A percentile compares a stretch with the other conserved stretches of the same genome.
These are phyloP conservation scores for Drosophila lacertosa DNA, from an alignment of 1,140 invertebrate species.

Conservation along the genomic window DNA sequence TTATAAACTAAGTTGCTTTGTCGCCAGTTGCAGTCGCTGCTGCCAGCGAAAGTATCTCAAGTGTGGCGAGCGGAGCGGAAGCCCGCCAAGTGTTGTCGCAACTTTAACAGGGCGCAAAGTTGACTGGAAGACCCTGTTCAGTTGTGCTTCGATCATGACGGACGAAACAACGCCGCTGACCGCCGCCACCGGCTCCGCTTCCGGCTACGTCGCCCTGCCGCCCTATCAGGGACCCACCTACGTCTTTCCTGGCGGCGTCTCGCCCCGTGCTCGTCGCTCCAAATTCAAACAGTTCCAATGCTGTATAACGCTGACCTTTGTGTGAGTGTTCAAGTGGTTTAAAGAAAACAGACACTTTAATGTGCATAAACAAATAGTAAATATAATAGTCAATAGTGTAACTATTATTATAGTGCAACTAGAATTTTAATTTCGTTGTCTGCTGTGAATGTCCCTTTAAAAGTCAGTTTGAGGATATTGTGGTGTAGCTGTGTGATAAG, in stretches of 20 bases:
- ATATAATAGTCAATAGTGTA: no score
- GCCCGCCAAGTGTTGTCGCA: constrained; percentile 60
- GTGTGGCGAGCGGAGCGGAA: constrained; percentile 68
- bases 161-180: constrained; percentile 82
- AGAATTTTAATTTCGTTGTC: no score
- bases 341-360: no score
- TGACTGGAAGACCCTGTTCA: constrained; percentile 27
- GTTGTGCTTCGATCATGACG: constrained; percentile 67
- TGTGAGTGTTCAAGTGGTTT: constrained; percentile 86
- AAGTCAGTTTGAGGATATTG: no score
- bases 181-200: constrained; percentile 45
- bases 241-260: constrained; percentile 87
- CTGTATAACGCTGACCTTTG: constrained; percentile 87
- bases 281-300: constrained; percentile 89
- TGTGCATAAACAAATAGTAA: no score
- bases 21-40: constrained; percentile 31
- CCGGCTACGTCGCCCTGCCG: constrained; percentile 60
- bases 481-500: no score
- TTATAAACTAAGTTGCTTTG: constrained; percentile 70
- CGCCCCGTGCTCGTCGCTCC: constrained; percentile 86
- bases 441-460: no score
- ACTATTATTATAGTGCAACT: no score
- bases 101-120: constrained; percentile 46
- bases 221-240: constrained; percentile 85
- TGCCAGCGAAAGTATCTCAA: constrained; percentile 72